Evolutionary conservation across 1,140 invertebrate genomes (phyloP).

Genomic region (Harlomillsia oculata): DNA sequence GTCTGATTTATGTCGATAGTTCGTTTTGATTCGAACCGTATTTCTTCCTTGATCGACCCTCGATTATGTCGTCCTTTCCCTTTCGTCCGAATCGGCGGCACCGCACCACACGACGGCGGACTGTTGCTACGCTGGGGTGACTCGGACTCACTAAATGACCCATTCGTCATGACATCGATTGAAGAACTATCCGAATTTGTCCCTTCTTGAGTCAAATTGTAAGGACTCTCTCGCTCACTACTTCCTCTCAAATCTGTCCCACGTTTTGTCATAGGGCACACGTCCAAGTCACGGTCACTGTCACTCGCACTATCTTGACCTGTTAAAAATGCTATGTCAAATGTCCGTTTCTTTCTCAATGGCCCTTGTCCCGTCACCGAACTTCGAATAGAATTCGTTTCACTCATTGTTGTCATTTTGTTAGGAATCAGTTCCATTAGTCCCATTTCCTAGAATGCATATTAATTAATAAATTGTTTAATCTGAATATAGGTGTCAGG

Average conservation of each 20-base stretch:
- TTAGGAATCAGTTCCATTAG: too few species aligned
- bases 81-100: too few species aligned
- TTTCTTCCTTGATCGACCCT: constrained; percentile 30
- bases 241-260: background rate
- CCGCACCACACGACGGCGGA: background rate
- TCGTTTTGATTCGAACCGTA: constrained; percentile 28
- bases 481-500: too few species aligned
- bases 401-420: background rate
- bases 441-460: too few species aligned
- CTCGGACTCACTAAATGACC: constrained; percentile 24
- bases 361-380: background rate
- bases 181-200: constrained; percentile 20
- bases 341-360: constrained; percentile 30
- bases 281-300: background rate
- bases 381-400: background rate
- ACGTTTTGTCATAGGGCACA: background rate
- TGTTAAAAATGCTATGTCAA: constrained; percentile 35
- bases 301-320: constrained; percentile 24
- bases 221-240: background rate
- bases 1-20: constrained; percentile 31
- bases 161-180: constrained; percentile 32
- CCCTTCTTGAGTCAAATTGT: constrained; percentile 5
- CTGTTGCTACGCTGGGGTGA: background rate
- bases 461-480: too few species aligned
- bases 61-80: constrained; percentile 1